Percentiles rank a stretch among this genome's conserved stretches.
Conservation (phyloP, 2,797 vertebrate species). For the Enteromius argenteus region DNA sequence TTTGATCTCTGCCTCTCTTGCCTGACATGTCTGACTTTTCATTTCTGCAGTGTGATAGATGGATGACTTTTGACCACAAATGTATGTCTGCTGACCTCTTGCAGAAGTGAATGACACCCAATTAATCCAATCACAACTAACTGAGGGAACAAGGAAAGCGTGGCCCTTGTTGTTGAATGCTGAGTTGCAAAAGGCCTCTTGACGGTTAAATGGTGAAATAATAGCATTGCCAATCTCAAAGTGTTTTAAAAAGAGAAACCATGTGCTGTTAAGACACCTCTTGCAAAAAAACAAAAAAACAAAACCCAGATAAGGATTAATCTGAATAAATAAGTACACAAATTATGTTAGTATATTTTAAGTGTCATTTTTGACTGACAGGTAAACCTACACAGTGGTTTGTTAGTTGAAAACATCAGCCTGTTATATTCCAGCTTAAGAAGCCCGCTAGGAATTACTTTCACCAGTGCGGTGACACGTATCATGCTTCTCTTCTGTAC, state of each 20-base stretch:
- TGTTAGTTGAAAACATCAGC: conserved; percentile 25
- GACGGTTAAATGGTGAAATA: conserved; percentile 68
- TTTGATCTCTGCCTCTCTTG: conserved; percentile 75
- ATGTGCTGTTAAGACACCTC: neutral
- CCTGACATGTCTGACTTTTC: conserved; percentile 85
- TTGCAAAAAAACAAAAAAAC: neutral
- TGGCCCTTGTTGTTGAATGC: conserved; percentile 67
- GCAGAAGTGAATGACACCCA: conserved; percentile 82
- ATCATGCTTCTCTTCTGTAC: conserved; percentile 45
- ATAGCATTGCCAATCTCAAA: neutral
- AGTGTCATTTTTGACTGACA: conserved; percentile 34
- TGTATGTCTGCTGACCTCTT: conserved; percentile 84
- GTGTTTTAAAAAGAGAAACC: conserved; percentile 6
- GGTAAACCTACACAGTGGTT: conserved; percentile 21
- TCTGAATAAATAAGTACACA: neutral
- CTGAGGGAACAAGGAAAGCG: conserved; percentile 68
- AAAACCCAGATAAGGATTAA: neutral
- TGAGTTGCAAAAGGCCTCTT: conserved; percentile 72
- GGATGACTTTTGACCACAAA: conserved; percentile 85
- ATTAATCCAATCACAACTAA: conserved; percentile 76
- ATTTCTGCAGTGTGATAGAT: conserved; percentile 83
- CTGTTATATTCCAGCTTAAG: conserved; percentile 47
- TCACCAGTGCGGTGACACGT: conserved; percentile 64
- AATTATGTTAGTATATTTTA: neutral
- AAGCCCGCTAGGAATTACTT: conserved; percentile 61